Evolutionary conservation across 2,113 vertebrate species (phyloP).

Genomic region (Carlito syrichta): DNA sequence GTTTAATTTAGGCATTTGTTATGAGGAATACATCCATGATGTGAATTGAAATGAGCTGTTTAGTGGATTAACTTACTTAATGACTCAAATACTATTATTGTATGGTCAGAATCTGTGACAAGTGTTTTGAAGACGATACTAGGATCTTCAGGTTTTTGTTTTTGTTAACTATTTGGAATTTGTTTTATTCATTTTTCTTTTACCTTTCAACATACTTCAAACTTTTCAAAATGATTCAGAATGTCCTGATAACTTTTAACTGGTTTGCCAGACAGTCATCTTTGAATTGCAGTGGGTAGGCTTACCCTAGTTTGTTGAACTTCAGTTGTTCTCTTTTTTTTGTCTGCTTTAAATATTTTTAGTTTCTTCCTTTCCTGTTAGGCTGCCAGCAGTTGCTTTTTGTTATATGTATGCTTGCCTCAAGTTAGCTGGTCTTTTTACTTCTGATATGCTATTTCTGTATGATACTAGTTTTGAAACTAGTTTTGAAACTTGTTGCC

Average conservation of each 20-base stretch:
- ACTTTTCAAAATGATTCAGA: background rate
- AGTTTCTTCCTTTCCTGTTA: slow-evolving; percentile 25
- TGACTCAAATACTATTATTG: background rate
- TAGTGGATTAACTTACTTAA: background rate
- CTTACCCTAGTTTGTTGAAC: background rate
- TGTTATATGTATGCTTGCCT: slow-evolving; percentile 8
- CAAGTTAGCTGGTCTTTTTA: background rate
- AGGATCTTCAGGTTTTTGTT: background rate
- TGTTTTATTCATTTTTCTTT: slow-evolving; percentile 17
- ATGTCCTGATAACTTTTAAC: background rate
- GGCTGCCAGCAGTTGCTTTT: slow-evolving; percentile 5
- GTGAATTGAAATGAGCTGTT: background rate
- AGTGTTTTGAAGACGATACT: background rate
- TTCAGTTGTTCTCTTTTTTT: background rate
- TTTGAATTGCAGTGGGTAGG: background rate
- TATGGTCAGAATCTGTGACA: background rate
- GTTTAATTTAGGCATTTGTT: background rate
- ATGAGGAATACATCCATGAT: background rate
- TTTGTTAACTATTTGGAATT: slow-evolving; percentile 36
- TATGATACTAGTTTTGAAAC: slow-evolving; percentile 37
- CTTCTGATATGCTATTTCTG: slow-evolving; percentile 32
- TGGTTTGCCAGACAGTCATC: background rate
- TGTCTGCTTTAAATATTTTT: slow-evolving; percentile 39
- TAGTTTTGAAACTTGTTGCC: slow-evolving; percentile 1
- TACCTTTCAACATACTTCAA: background rate